Conservation (phyloP, 2,113 vertebrate genomes). For the Uropsilus gracilis region DNA sequence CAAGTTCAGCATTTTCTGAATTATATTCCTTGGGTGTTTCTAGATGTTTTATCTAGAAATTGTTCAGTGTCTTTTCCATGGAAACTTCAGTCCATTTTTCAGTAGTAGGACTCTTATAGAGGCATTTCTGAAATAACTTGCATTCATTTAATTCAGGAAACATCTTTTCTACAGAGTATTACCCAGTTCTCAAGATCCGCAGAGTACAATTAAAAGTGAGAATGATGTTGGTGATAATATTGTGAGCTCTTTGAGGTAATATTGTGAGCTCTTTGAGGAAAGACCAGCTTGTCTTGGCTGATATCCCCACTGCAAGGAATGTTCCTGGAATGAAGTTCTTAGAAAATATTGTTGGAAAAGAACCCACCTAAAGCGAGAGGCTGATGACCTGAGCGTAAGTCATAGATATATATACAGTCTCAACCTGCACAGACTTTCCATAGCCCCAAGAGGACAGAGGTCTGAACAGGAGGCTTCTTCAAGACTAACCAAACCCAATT, state of each 20-base stretch:
- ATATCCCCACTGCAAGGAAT: background rate
- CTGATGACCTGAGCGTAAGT: background rate
- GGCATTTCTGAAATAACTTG: background rate
- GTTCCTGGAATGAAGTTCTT: background rate
- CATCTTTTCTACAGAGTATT: background rate
- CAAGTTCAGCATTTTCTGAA: background rate
- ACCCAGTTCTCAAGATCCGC: background rate
- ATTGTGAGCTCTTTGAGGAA: background rate
- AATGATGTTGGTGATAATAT: background rate
- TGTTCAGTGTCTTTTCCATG: background rate
- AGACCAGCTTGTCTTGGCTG: background rate
- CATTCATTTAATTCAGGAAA: background rate
- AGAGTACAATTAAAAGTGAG: background rate
- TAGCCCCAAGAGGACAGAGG: background rate
- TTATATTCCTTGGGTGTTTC: background rate
- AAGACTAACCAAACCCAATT: background rate
- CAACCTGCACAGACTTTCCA: background rate
- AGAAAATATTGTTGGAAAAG: background rate
- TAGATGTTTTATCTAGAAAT: slow-evolving; percentile 14
- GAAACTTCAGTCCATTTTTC: background rate
- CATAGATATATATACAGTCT: background rate
- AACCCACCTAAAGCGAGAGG: background rate
- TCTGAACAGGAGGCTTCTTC: background rate
- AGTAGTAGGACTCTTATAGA: background rate
- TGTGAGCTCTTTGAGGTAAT: background rate